Conservation (phyloP, 2,113 vertebrate genomes). For the Burhinus oedicnemus region DNA sequence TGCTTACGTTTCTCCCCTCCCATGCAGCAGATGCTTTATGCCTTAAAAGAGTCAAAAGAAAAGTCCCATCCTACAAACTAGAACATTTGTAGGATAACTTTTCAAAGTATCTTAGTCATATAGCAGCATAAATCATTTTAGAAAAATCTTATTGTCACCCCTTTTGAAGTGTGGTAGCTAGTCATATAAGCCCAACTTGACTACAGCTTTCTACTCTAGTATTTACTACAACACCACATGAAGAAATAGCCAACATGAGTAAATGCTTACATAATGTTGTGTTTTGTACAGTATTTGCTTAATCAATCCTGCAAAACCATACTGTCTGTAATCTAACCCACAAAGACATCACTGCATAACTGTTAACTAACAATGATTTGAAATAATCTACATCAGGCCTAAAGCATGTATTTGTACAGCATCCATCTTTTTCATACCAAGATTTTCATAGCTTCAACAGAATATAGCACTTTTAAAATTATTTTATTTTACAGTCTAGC, state of each 20-base stretch:
- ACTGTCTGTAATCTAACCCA: neutral
- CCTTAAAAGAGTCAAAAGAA: neutral
- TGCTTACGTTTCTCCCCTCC: neutral
- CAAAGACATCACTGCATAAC: neutral
- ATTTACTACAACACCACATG: neutral
- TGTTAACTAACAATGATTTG: neutral
- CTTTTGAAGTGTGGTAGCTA: neutral
- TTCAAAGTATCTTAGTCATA: neutral
- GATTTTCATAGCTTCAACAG: neutral
- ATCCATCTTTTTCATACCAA: neutral
- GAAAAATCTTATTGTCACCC: neutral
- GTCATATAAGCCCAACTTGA: neutral
- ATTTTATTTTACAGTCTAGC: neutral
- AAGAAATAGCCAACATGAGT: neutral
- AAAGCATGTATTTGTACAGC: neutral
- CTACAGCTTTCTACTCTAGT: neutral
- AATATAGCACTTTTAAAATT: fast-evolving
- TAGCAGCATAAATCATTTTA: neutral
- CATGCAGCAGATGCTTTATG: neutral
- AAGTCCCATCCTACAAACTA: neutral
- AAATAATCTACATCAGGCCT: neutral
- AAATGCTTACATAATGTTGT: neutral
- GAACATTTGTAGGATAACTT: neutral
- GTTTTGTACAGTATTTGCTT: neutral
- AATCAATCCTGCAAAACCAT: neutral